Base-by-base conservation (phyloP, 2,888 invertebrate genomes). In the Trypoxylon attenuatum region DNA sequence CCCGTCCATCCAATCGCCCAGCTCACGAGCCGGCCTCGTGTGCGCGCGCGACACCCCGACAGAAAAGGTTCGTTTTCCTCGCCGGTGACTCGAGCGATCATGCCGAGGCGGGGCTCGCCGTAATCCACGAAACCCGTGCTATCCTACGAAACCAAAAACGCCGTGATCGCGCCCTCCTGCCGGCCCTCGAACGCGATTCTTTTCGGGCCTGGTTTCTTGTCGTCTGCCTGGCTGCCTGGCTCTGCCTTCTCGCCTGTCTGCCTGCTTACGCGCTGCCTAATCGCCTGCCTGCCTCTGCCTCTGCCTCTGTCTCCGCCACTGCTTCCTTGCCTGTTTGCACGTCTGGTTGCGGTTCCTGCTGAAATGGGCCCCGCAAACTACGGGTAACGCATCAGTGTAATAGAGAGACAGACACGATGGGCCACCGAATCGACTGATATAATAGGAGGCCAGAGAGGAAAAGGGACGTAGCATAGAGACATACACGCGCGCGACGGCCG, bases 1-100 rank as follows among this genome's bases (percentile, higher is more conserved):
- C 57, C 62, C 67, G 68, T 73, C 73, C 72, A 78, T 75, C 65
- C 73, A 76, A 73, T 69, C 75, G 73, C 71, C 75, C 79, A 77
- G 74, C 73, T 75, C 76, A 76, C 78, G 78, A 83, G 78, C 83
- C 84, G 84, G 84, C 83, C 84, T 84, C 82, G 81, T 81, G 83
- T 75, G 73, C 71, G 72, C 76, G 71, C 74, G 65, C 73, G 75
- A 69, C 76, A 70, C 74, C 69, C 60, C 68, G 75, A 71, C 61
- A 69, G 70, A 75, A 64, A 73, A 78, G 69, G 67, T 63, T 65
- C 72, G 70, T 72, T 73, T 76, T 69, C 71, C 64, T 73, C 71
- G 73, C 69, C 71, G 80, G 70, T 69, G 67, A 72, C 65, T 56
- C 62, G 68, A 54, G 51, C 72, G 72, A 74, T 70, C 68, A 76